Evolutionary conservation across 2,113 vertebrate species (phyloP), one percentile per base, ranked within the genome.

Genomic region (Xyliphius kryptos): DNA sequence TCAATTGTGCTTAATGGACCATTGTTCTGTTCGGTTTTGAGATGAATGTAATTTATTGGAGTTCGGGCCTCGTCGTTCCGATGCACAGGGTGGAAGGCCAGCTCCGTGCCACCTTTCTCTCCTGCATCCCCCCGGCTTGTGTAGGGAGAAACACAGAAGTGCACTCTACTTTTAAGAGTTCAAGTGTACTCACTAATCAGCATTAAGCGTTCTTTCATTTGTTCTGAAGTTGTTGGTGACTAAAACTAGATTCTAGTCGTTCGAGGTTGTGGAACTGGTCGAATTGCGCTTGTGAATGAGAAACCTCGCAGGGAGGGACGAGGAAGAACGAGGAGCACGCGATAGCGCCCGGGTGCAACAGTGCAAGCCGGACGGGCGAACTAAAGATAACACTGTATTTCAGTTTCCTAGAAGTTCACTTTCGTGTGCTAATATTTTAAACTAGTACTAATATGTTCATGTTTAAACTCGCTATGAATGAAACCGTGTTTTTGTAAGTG

Each of bases 41-140:
- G 61, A 70, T 80, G 79, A 85, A 85, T 85, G 81, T 85, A 84
- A 82, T 78, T 84, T 85, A 83, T 82, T 79, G 59, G 65, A 73
- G 77, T 73, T 52, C 65, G 66, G 79, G 72, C 77, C 82, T 78
- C 71, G 59, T 68, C 79, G 69, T 73, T 72, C 73, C 73, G 40
- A 47, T 63, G 71, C 65, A 32, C 71, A 75, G 63, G 63, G 32
- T 51, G 14, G 58, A 48, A 59, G 61, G 61, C 51, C 53, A 21
- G 49, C 55, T 38, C 43, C 52, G 68, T 44, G 61, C 56, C 44
- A 11, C 49, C 43, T 46, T 26, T 21, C 41, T 53, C 56, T 38
- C 49, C 20, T 52, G 56, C 46, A 41, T 52, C 47, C 26, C 55
- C 20, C 51, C 46, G 43, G 10, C 47, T 66, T 43, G 37, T 49